Percentiles rank a stretch among this genome's conserved stretches.
Evolutionary conservation across 2,888 invertebrate species (phyloP).

Genomic region (Pegoplata infirma): DNA sequence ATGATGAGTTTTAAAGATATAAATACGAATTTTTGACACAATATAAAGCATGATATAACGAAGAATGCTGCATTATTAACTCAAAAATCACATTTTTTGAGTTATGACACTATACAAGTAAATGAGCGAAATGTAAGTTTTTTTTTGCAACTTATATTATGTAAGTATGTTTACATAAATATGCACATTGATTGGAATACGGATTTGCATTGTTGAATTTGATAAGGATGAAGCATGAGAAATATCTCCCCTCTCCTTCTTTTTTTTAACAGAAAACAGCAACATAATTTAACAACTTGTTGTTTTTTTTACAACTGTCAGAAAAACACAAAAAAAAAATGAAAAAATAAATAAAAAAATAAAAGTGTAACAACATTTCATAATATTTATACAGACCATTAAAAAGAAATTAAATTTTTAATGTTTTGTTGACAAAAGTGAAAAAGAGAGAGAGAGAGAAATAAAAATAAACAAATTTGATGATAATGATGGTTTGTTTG

Average conservation of each 20-base stretch:
- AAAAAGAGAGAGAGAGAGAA: no score
- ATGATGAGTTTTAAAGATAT: background rate
- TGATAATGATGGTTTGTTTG: background rate
- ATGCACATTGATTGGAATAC: background rate
- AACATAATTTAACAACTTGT: background rate
- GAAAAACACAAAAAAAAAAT: no score
- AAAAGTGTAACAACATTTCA: background rate
- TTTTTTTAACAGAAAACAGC: no score
- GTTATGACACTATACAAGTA: no score
- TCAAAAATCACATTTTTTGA: no score
- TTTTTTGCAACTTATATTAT: background rate
- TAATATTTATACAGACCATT: background rate
- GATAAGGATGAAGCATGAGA: background rate
- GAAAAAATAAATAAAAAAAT: background rate
- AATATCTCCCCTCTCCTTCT: no score
- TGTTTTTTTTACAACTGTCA: background rate
- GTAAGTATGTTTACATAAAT: background rate
- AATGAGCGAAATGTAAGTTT: no score
- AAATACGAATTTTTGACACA: no score
- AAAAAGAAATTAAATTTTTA: background rate
- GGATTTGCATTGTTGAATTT: background rate
- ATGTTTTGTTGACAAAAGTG: background rate
- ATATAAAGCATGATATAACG: no score
- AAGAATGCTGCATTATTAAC: no score
- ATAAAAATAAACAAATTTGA: background rate